Conservation (phyloP, 2,797 vertebrate species). For the Acropternis orthonyx region DNA sequence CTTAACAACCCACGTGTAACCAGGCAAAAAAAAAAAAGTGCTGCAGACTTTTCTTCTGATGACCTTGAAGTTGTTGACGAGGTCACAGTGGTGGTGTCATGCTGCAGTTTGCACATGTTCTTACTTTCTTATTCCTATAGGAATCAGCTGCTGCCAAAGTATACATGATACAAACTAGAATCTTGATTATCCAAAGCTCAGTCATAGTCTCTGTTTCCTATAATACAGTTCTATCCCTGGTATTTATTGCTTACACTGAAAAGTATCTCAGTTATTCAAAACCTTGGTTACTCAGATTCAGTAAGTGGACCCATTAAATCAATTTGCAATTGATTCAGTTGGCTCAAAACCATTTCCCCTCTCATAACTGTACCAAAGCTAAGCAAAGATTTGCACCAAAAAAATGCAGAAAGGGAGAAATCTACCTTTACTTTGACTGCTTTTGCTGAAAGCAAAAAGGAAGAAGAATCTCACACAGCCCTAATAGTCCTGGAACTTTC, state of each 20-base stretch:
- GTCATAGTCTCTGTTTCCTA: slow-evolving; percentile 26
- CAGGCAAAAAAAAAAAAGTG: not conserved
- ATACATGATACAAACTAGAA: slow-evolving; percentile 54
- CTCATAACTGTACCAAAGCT: not conserved
- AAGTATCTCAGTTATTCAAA: slow-evolving; percentile 57
- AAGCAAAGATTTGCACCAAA: not conserved
- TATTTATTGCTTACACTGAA: slow-evolving; percentile 56
- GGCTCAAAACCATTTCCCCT: not conserved
- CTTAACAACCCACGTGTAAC: not conserved
- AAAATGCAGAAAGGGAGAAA: not conserved
- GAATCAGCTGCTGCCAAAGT: slow-evolving; percentile 60
- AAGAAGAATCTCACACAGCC: not conserved
- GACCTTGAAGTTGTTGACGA: slow-evolving; percentile 39
- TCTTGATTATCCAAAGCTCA: slow-evolving; percentile 52
- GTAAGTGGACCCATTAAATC: not conserved
- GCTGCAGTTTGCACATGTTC: slow-evolving; percentile 17
- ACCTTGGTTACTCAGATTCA: not conserved
- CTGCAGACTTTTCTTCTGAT: not conserved
- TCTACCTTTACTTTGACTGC: not conserved
- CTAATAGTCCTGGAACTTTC: not conserved
- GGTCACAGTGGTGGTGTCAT: slow-evolving; percentile 10
- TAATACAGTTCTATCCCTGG: slow-evolving; percentile 50
- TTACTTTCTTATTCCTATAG: slow-evolving; percentile 30
- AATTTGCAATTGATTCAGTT: slow-evolving; percentile 12
- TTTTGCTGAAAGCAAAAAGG: not conserved